Conservation (phyloP, 2,113 vertebrate genomes). For the Corynorhinus townsendii region DNA sequence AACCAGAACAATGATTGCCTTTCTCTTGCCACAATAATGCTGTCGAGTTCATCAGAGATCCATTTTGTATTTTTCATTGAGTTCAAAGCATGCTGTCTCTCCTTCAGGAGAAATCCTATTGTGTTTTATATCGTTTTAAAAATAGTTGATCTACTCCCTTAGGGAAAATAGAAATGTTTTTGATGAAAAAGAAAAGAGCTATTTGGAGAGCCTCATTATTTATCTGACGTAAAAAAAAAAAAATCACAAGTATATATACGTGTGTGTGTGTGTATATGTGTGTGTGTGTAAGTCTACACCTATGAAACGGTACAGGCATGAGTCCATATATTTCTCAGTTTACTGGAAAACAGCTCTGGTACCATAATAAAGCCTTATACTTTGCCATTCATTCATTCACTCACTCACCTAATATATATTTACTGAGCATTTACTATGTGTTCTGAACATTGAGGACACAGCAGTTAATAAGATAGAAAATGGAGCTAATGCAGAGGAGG, state of each 20-base stretch:
- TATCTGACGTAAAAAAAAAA: background rate
- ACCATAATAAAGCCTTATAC: background rate
- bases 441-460: background rate
- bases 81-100: background rate
- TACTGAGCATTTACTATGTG: background rate
- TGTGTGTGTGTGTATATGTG: too few relatives aligned
- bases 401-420: background rate
- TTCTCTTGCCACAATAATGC: slow-evolving; percentile 40
- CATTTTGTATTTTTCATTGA: slow-evolving; percentile 51
- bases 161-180: background rate
- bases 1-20: slow-evolving; percentile 55
- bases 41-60: slow-evolving; percentile 47
- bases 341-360: background rate
- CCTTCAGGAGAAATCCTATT: slow-evolving; percentile 24
- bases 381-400: background rate
- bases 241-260: background rate
- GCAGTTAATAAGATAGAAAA: background rate
- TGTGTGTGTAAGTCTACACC: too few relatives aligned
- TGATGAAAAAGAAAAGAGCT: background rate
- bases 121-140: background rate
- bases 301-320: background rate
- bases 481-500: background rate
- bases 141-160: background rate
- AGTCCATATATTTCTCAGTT: background rate
- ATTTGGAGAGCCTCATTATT: background rate